Conservation (phyloP, 2,113 vertebrate genomes). For the Macheiramphus alcinus region DNA sequence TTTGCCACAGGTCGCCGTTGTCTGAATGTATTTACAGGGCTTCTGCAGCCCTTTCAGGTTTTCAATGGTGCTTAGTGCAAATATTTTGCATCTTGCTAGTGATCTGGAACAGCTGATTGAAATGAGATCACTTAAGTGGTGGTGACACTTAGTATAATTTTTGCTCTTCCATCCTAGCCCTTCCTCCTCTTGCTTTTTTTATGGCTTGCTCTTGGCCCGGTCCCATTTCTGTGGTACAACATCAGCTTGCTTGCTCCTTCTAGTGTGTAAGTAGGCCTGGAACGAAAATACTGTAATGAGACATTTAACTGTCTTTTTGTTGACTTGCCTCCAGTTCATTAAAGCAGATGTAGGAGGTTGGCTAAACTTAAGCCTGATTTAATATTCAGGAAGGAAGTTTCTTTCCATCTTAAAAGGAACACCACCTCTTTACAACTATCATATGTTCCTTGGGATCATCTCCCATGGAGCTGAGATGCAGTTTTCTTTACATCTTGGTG, state of each 20-base stretch:
- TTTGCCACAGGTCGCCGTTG: not conserved
- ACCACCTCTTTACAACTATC: not conserved
- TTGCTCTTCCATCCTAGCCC: not conserved
- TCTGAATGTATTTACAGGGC: not conserved
- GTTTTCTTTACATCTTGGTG: not conserved
- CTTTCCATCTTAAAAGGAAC: not conserved
- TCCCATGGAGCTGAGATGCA: not conserved
- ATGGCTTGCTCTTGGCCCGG: not conserved
- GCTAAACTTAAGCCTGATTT: conserved; percentile 23
- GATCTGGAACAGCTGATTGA: not conserved
- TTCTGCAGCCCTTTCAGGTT: not conserved
- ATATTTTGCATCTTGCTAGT: not conserved
- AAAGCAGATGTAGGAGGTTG: conserved; percentile 18
- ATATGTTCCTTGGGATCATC: not conserved
- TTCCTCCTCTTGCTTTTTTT: not conserved
- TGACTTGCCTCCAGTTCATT: conserved; percentile 46
- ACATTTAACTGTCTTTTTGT: not conserved
- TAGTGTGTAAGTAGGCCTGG: not conserved
- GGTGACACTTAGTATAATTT: not conserved
- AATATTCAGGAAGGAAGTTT: conserved; percentile 54
- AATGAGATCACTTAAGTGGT: not conserved
- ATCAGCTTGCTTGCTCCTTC: not conserved
- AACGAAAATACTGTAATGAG: not conserved
- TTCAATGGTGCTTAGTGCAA: not conserved
- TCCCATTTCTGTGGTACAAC: not conserved